phyloP scores from a whole-genome alignment of 2,888 invertebrate genomes.

The Steromphala cineraria region DNA sequence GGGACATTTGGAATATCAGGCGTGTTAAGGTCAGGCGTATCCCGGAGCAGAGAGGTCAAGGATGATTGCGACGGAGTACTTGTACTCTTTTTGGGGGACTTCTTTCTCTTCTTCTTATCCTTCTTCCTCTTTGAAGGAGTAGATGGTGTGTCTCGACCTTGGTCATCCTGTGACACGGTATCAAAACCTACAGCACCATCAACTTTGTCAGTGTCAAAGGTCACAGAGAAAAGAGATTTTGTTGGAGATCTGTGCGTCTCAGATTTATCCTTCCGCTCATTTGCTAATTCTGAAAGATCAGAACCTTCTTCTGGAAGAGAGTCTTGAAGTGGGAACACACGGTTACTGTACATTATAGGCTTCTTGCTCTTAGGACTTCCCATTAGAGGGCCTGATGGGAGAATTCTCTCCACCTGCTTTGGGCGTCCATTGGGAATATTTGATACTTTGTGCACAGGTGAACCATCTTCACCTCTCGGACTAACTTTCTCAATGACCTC shows the following conservation, averaged over 20 bases:
- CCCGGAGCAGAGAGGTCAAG: neutral
- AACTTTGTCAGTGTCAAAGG: neutral
- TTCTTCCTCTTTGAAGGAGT: neutral
- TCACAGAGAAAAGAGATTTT: neutral
- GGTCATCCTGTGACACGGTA: neutral
- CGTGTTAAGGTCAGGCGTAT: neutral
- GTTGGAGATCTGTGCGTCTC: neutral
- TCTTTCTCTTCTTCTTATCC: neutral
- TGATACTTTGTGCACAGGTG: neutral
- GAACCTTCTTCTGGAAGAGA: no score
- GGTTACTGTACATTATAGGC: neutral
- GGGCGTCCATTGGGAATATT: neutral
- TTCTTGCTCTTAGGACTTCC: neutral
- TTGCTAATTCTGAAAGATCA: no score
- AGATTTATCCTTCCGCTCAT: neutral
- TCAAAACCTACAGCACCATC: neutral
- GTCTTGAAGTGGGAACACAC: neutral
- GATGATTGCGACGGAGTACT: neutral
- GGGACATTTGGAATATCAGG: no score
- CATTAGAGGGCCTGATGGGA: neutral
- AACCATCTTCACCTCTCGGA: neutral
- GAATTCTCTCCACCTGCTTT: neutral
- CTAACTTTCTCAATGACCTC: constrained; percentile 35
- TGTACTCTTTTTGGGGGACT: neutral
- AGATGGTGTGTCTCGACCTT: neutral